Percentiles rank a stretch among this genome's conserved stretches.
These are phyloP conservation scores for Drosophila pegasa DNA, from an alignment of 2,888 invertebrate genomes.

Conservation along the genomic window DNA sequence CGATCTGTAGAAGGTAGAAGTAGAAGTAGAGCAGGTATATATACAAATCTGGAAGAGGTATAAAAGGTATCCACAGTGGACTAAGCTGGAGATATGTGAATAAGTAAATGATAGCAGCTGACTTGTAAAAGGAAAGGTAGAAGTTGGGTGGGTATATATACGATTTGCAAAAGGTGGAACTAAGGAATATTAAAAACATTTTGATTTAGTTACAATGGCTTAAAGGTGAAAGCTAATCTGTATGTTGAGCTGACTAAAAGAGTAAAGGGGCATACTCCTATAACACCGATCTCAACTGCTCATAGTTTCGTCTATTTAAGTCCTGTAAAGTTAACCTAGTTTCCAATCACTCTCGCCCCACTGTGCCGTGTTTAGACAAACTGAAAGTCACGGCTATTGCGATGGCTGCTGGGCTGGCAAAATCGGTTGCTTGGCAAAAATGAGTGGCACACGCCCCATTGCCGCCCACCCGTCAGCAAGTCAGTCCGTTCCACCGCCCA, in stretches of 20 bases:
- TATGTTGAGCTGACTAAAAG: no score
- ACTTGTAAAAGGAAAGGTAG: no score
- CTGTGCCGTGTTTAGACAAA: slow-evolving; percentile 51
- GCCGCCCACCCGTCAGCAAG: slow-evolving; percentile 18
- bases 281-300: no score
- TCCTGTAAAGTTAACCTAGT: background rate
- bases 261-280: no score
- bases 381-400: slow-evolving; percentile 30
- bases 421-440: slow-evolving; percentile 53
- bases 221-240: no score
- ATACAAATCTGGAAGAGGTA: background rate
- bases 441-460: slow-evolving; percentile 36
- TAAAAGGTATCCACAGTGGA: no score
- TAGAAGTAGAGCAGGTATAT: background rate
- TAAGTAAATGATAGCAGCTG: no score
- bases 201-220: background rate
- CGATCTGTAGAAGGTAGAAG: background rate
- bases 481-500: no score
- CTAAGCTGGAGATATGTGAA: no score
- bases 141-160: background rate
- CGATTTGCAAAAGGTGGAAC: background rate
- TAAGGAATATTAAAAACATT: background rate
- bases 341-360: slow-evolving; percentile 7
- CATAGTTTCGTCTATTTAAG: no score
- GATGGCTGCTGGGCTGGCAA: slow-evolving; percentile 27